Base-by-base conservation (phyloP, 2,888 invertebrate genomes). In the Leucophora obtusa region DNA sequence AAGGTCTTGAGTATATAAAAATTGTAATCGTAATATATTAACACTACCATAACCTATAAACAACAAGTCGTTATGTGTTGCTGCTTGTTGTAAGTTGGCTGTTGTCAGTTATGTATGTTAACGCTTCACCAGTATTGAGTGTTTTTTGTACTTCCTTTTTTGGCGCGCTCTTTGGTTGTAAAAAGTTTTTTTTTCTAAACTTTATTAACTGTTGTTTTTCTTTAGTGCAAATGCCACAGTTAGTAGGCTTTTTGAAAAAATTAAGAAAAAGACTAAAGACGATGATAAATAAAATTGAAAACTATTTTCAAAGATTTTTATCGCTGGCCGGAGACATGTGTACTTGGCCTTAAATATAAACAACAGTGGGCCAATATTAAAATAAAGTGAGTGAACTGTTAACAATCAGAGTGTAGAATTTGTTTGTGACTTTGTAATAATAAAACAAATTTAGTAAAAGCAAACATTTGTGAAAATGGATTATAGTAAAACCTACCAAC, bases 311-410 rank as follows among this genome's bases (percentile, higher is more conserved):
- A 74, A 80, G 83, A 83, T 83, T 73, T 65, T 69, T 83, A 83
- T 83, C 82, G 73, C 53, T 74, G 72, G 56, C 81, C 78, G 81
- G 78, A 79, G 81, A 76, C 81, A 71, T 75, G 81, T 85, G 87
- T 86, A 84, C 87, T 87, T 87, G 87, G 86, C 87, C 87, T 86
- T 87, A 87, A 87, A 85, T 83, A 79, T 68, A n/a, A 11, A 38
- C 2, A 14, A 47, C n/a, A 47, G 43, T 47, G 14, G 43, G 43
- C 1, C 43, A 47, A 28, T 28, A 28, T 28, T 28, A 4, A 28
- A 28, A 28, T 28, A 28, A 28, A 28, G 28, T 28, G 28, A 7
- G 1, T 28, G 28, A 28, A 28, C 28, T 28, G 3, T 28, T 28
- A 28, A 28, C 28, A 6, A 1, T 3, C 1, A 28, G 28, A 28